Base-by-base conservation (phyloP, 2,797 vertebrate species). In the Ptychobarbus kaznakovi region DNA sequence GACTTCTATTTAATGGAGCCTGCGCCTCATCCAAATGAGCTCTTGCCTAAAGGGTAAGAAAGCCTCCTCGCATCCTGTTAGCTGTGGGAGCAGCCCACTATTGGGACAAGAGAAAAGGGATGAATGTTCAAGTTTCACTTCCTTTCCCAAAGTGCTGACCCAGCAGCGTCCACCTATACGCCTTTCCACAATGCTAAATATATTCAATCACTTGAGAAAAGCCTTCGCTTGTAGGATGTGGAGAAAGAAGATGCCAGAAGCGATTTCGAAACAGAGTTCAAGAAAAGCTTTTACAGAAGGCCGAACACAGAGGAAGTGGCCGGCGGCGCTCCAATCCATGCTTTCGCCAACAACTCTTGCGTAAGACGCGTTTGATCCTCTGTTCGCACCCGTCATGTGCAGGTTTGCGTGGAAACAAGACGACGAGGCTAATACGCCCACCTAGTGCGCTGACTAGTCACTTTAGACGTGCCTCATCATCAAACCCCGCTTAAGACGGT, bases 141-240 rank as follows among this genome's bases (percentile, higher is more conserved):
- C 84, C 85, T 69, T 69, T 70, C 51, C 78, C 35, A 46, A 75
- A 51, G 32, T 87, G 86, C 86, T 86, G 88, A 89, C 88, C 86
- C 68, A 79, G 86, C 86, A 70, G 38, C 3, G 38, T 72, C 86
- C 86, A 87, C 81, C 83, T 56, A 86, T 66, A 51, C 10, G 6
- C 80, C 76, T 77, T 75, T 42, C 70, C 25, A 56, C 66, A 38
- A 51, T 16, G 49, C 86, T 80, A 86, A 83, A 89, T 87, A 84
- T 86, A 89, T 83, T 83, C 70, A 20, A 84, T 89, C 72, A 44
- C 83, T 65, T 56, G 32, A 87, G n/a, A 82, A 79, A 79, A 84
- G 78, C 78, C 70, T 83, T 61, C 16, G 53, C 83, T 86, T 51
- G 83, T 86, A 69, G 81, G 77, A 69, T 51, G 84, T 44, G 86